Conservation (phyloP, 2,113 vertebrate genomes). For the Paradisaea rubra region DNA sequence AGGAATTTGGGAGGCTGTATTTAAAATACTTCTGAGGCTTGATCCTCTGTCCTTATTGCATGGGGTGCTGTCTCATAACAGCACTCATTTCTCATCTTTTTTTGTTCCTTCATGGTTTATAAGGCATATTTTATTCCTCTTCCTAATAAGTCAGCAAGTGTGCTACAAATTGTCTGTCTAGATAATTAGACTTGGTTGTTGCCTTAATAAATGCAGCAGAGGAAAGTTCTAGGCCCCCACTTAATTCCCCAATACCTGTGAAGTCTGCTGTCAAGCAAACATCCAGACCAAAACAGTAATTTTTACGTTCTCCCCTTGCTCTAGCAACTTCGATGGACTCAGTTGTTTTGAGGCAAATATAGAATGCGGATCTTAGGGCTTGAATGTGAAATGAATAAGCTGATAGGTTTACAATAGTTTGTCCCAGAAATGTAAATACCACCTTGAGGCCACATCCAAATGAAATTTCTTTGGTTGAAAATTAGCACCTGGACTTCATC, state of each 20-base stretch:
- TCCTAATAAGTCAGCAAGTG: neutral
- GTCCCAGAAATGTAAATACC: neutral
- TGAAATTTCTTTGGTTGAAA: neutral
- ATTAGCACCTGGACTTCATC: neutral
- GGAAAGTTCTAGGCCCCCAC: neutral
- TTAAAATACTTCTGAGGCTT: neutral
- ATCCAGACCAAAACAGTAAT: neutral
- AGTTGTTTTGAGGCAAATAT: neutral
- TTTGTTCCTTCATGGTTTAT: neutral
- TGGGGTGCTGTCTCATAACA: neutral
- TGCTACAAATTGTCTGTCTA: neutral
- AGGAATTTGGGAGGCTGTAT: neutral
- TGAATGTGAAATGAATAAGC: neutral
- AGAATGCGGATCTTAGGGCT: neutral
- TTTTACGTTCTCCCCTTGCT: neutral
- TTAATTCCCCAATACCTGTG: neutral
- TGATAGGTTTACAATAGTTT: neutral
- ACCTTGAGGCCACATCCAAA: neutral
- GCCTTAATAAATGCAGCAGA: neutral
- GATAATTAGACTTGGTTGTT: neutral
- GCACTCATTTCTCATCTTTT: neutral
- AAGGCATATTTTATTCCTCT: neutral
- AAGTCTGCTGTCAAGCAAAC: neutral
- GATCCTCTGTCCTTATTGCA: neutral
- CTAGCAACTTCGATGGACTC: neutral